Conservation (phyloP, 1,140 invertebrate genomes). For the Metaphire vulgaris region DNA sequence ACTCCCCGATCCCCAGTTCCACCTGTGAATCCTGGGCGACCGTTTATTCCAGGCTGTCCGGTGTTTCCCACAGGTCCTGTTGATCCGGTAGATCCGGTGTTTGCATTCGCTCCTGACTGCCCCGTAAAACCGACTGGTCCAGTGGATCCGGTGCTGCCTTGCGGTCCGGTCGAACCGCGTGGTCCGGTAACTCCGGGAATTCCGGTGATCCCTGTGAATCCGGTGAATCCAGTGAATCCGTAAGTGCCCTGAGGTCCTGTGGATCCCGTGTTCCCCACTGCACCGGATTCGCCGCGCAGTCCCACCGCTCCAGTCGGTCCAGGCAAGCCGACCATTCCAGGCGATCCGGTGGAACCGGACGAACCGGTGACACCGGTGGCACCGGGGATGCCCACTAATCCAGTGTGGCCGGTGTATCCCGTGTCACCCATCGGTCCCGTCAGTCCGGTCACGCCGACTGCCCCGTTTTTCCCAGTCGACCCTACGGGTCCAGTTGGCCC, state of each 20-base stretch:
- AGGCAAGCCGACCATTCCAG: background rate
- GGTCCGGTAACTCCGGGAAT: background rate
- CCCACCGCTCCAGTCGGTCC: background rate
- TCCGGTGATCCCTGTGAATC: background rate
- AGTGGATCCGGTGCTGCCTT: background rate
- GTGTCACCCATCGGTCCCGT: background rate
- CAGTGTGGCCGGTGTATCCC: background rate
- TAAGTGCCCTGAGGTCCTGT: background rate
- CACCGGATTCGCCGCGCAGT: background rate
- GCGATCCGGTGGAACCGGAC: background rate
- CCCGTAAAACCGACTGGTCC: constrained; percentile 17
- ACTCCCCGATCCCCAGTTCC: constrained; percentile 5
- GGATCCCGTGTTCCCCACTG: background rate
- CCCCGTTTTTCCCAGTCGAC: background rate
- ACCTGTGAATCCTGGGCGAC: constrained; percentile 15
- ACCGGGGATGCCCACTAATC: background rate
- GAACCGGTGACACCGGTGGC: background rate
- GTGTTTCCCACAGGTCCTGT: constrained; percentile 2
- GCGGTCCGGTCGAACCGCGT: background rate
- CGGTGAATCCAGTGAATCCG: background rate
- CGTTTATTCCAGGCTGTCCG: constrained; percentile 12
- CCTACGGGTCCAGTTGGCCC: background rate
- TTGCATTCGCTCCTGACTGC: background rate
- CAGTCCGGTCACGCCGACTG: background rate
- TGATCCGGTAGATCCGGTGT: background rate